Evolutionary conservation across 2,888 invertebrate species (phyloP).

Genomic region (Rhogogaster chlorosoma): DNA sequence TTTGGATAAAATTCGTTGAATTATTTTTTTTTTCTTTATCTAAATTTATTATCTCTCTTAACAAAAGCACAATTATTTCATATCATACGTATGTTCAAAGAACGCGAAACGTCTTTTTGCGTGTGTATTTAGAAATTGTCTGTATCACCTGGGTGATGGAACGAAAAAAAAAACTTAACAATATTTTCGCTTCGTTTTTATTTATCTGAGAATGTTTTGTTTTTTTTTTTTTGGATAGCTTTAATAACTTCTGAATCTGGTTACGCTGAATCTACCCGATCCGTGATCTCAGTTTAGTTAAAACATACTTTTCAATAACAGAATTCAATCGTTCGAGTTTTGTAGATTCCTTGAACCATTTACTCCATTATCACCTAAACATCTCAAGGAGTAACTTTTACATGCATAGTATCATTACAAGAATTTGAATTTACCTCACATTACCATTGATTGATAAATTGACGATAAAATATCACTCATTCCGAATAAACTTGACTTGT

Average conservation of each 20-base stretch:
- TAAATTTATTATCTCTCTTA: background rate
- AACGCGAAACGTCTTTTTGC: background rate
- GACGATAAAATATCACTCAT: background rate
- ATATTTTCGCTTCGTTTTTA: background rate
- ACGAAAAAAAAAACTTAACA: background rate
- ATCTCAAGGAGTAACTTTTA: conserved; percentile 25
- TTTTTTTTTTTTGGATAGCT: background rate
- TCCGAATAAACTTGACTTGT: background rate
- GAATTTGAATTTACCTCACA: background rate
- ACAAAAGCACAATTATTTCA: background rate
- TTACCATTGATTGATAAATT: background rate
- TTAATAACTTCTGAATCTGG: background rate
- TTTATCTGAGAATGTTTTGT: background rate
- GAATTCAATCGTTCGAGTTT: background rate
- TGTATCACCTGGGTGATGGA: conserved; percentile 31
- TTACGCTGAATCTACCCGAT: background rate
- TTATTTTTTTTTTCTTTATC: background rate
- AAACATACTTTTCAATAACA: background rate
- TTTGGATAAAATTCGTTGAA: background rate
- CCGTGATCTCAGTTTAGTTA: conserved; percentile 21
- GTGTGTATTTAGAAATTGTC: background rate
- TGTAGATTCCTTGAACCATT: background rate
- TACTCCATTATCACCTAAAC: background rate
- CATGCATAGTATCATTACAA: background rate
- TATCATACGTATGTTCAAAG: background rate